These are phyloP conservation scores for Parnassius glacialis DNA, from an alignment of 2,888 invertebrate species.

Conservation along the genomic window DNA sequence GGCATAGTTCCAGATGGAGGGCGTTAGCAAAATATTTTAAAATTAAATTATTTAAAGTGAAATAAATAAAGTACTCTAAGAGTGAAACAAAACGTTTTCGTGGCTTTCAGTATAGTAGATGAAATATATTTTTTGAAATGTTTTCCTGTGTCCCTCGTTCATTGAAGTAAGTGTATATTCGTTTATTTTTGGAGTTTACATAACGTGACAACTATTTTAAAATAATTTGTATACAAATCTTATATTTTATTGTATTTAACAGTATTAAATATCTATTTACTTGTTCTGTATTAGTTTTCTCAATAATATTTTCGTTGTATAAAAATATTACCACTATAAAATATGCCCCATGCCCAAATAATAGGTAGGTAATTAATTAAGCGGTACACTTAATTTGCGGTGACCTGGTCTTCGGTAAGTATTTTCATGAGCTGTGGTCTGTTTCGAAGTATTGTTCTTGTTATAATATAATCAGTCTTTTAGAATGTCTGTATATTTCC, in stretches of 20 bases:
- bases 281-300: not conserved
- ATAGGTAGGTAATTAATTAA: not conserved
- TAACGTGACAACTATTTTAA: constrained; percentile 75
- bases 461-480: constrained; percentile 10
- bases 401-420: constrained; percentile 21
- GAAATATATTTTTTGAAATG: constrained; percentile 67
- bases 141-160: constrained; percentile 73
- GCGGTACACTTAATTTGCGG: constrained; percentile 7
- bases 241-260: constrained; percentile 6
- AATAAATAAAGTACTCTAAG: constrained; percentile 41
- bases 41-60: constrained; percentile 38
- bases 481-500: constrained; percentile 24
- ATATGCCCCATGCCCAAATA: too few species aligned
- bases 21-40: constrained; percentile 54
- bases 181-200: constrained; percentile 76
- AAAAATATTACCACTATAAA: too few species aligned
- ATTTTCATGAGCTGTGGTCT: constrained; percentile 19
- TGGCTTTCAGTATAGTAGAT: constrained; percentile 46
- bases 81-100: constrained; percentile 41
- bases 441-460: constrained; percentile 27
- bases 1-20: constrained; percentile 47
- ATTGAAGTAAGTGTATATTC: constrained; percentile 68
- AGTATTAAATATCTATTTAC: not conserved
- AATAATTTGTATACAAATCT: constrained; percentile 51
- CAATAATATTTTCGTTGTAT: too few species aligned